Base-by-base conservation (phyloP, 2,113 vertebrate species). In the Phainopepla nitens region DNA sequence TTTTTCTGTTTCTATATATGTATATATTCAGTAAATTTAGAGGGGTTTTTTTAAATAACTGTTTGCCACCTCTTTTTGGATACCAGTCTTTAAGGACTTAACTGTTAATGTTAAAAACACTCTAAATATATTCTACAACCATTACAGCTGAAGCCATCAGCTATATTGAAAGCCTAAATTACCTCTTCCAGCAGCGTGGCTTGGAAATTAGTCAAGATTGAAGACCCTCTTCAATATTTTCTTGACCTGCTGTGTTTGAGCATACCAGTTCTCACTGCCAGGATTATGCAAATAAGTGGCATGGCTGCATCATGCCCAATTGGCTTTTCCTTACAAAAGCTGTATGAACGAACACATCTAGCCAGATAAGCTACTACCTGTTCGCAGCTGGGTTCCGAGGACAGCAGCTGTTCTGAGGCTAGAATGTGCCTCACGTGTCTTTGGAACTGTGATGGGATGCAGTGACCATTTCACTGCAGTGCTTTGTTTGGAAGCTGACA, bases 351-450 rank as follows among this genome's bases (percentile, higher is more conserved):
- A 51, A n/a, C 13, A 5, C 3, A 7, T 20, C 17, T 62, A 23
- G 78, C 49, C 33, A 21, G 39, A 1, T 16, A 50, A 60, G 64
- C 66, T 64, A 1, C 8, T 36, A 10, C 33, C 42, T 76, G 33
- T 57, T 50, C 69, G 18, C 24, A 31, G 56, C 61, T 58, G 65
- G 28, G 20, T 57, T 80, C 11, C 2, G n/a, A 61, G 66, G 27
- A 35, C 44, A 36, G 76, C 39, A 10, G n/a, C 39, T 72, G 15
- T 61, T 89, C 31, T 10, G 36, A 61, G 36, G 25, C 56, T 65
- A 2, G 17, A 61, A 29, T 3, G 13, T 11, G 4, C 7, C 56
- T 90, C 25, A 1, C 2, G 0, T 9, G 19, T 22, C 76, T 49
- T 39, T 41, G 44, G 69, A 64, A 13, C 50, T 4, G 4, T 10